Evolutionary conservation across 23 tunicate species (phyloP).

Genomic region (Pegea sp.): DNA sequence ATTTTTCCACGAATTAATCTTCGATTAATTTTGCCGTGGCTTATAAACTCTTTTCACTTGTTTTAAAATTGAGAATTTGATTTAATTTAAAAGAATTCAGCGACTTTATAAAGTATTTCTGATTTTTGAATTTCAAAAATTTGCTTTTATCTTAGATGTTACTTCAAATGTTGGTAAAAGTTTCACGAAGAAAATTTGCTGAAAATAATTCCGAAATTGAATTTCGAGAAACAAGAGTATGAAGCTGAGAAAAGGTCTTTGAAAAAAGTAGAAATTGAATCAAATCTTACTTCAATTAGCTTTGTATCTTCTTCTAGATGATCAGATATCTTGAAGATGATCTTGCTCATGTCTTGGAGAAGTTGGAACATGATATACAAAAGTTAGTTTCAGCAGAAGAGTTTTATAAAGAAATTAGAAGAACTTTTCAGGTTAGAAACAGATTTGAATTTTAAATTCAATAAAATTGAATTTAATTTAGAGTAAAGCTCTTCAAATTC

Average conservation of each 20-base stretch:
- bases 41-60: no score
- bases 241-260: conserved; percentile 23
- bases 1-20: conserved; percentile 58
- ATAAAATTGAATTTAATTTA: no score
- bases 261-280: conserved; percentile 19
- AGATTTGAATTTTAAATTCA: no score
- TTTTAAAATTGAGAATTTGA: conserved; percentile 67
- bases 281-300: not conserved
- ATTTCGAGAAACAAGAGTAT: conserved; percentile 30
- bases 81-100: conserved; percentile 59
- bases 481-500: no score
- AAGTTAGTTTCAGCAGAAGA: conserved; percentile 20
- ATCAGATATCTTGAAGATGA: conserved; percentile 34
- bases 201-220: conserved; percentile 14
- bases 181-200: conserved; percentile 46
- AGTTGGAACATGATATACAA: conserved; percentile 31
- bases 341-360: conserved; percentile 36
- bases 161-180: conserved; percentile 74
- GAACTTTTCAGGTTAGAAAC: conserved; percentile 34
- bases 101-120: conserved; percentile 50
- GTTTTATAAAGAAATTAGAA: conserved; percentile 21
- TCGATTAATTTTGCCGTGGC: no score
- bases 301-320: conserved; percentile 13
- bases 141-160: conserved; percentile 20
- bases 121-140: not conserved